Conservation (phyloP, 2,888 invertebrate genomes). For the Mythimna pallens region DNA sequence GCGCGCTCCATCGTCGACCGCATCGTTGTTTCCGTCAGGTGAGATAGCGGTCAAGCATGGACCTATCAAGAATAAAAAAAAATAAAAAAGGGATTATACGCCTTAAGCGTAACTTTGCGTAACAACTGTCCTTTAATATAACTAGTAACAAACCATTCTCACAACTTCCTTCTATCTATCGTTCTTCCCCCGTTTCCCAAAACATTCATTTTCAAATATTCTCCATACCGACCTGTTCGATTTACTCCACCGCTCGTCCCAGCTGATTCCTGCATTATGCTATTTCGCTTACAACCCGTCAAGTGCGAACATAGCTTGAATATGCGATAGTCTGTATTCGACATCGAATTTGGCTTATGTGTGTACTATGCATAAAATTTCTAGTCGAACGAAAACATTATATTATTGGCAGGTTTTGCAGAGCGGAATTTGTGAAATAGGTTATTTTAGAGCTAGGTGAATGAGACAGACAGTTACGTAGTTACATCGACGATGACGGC, state of each 20-base stretch:
- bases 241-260: constrained; percentile 29
- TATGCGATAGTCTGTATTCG: constrained; percentile 53
- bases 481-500: not conserved
- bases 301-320: constrained; percentile 58
- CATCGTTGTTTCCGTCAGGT: too few species aligned
- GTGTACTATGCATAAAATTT: constrained; percentile 64
- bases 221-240: constrained; percentile 18
- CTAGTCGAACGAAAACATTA: constrained; percentile 46
- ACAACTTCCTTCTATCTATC: not conserved
- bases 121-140: not conserved
- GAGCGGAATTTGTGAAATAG: not conserved
- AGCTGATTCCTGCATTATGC: constrained; percentile 60
- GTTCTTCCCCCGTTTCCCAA: not conserved
- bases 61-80: too few species aligned
- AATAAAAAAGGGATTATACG: too few species aligned
- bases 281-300: constrained; percentile 68
- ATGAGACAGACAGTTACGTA: not conserved
- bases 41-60: too few species aligned
- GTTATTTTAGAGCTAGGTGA: not conserved
- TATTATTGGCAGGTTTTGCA: constrained; percentile 52
- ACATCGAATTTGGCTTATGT: constrained; percentile 58
- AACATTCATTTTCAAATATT: constrained; percentile 23
- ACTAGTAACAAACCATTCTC: not conserved
- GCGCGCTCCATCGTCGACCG: too few species aligned
- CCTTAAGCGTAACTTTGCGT: too few species aligned